These are phyloP conservation scores for Serinus canaria DNA, from an alignment of 2,113 vertebrate genomes.

Conservation along the genomic window DNA sequence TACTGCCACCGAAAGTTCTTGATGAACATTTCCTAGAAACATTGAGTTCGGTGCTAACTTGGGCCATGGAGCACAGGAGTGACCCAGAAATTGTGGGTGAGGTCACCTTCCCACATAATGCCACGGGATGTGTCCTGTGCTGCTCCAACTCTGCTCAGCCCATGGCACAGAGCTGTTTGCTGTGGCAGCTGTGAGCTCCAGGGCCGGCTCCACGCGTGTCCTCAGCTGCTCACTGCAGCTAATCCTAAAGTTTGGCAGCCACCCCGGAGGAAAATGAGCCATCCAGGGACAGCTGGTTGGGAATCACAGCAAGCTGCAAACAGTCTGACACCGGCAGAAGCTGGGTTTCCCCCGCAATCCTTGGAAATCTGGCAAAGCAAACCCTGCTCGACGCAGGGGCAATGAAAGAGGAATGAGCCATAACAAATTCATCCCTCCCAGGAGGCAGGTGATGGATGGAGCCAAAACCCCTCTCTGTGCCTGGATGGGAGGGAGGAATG, in stretches of 20 bases:
- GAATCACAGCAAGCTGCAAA: neutral
- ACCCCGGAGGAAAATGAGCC: neutral
- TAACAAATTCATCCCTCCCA: neutral
- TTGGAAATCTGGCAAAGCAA: neutral
- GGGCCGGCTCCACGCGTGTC: fast-evolving
- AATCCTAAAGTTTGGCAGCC: neutral
- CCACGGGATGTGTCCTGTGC: neutral
- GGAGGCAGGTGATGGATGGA: neutral
- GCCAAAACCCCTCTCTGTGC: fast-evolving
- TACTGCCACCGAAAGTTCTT: neutral
- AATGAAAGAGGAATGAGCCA: neutral
- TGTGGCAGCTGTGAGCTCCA: neutral
- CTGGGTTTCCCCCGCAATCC: neutral
- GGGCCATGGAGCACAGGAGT: neutral
- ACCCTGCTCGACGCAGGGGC: fast-evolving
- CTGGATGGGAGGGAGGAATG: neutral
- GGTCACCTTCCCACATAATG: neutral
- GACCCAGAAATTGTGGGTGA: neutral
- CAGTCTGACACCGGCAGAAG: conserved; percentile 21
- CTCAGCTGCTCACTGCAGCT: conserved; percentile 18
- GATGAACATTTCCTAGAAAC: neutral
- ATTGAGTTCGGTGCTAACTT: fast-evolving
- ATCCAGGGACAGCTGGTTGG: conserved; percentile 43
- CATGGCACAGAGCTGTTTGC: neutral
- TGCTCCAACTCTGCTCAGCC: neutral